Conservation (phyloP, 2,888 invertebrate genomes). For the Auanema sp. region DNA sequence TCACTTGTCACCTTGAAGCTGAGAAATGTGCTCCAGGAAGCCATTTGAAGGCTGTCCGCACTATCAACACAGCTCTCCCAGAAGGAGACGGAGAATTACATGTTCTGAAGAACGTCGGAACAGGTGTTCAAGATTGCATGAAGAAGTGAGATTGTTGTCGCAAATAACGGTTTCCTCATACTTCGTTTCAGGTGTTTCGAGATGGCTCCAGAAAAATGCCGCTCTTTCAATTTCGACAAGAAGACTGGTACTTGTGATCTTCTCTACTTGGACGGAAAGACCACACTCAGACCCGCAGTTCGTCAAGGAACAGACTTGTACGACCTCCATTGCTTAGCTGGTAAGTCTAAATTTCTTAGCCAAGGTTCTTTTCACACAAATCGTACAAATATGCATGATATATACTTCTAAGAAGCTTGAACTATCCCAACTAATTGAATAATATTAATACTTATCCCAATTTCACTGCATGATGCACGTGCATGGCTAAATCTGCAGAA, state of each 20-base stretch:
- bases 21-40: constrained; percentile 60
- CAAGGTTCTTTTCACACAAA: too few relatives aligned
- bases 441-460: too few relatives aligned
- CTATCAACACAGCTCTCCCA: constrained; percentile 61
- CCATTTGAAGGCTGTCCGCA: constrained; percentile 50
- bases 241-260: constrained; percentile 54
- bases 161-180: not conserved
- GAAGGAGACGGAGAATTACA: constrained; percentile 60
- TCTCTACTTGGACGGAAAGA: constrained; percentile 60
- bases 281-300: constrained; percentile 56
- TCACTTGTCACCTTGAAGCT: constrained; percentile 56
- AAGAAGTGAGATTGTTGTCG: constrained; percentile 20
- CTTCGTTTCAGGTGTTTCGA: constrained; percentile 33
- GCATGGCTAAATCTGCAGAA: too few relatives aligned
- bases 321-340: constrained; percentile 60
- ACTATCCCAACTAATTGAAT: too few relatives aligned
- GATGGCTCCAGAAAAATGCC: constrained; percentile 59
- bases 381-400: too few relatives aligned
- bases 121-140: constrained; percentile 51
- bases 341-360: constrained; percentile 24
- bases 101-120: constrained; percentile 50
- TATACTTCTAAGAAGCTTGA: too few relatives aligned
- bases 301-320: constrained; percentile 58
- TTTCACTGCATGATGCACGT: too few relatives aligned
- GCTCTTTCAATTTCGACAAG: constrained; percentile 64